A percentile compares a stretch with the other conserved stretches of the same genome.
Conservation (phyloP, 2,113 vertebrate genomes). For the Vimba vimba region DNA sequence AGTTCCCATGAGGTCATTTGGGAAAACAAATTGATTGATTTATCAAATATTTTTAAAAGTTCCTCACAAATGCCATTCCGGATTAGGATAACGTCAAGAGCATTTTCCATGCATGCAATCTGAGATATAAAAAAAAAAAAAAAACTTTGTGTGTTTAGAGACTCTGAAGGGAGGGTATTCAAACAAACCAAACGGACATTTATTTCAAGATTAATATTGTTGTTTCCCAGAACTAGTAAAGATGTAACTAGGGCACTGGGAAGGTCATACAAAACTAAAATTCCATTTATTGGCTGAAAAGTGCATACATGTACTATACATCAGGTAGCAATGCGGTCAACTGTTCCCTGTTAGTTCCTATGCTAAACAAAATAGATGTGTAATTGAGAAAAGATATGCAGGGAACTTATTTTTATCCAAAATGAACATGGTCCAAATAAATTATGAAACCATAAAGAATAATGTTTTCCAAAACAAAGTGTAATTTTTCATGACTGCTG, state of each 20-base stretch:
- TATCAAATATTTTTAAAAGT: constrained; percentile 39
- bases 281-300: background rate
- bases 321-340: background rate
- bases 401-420: background rate
- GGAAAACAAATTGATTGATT: constrained; percentile 46
- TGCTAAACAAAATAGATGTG: background rate
- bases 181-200: constrained; percentile 43
- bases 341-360: background rate
- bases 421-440: background rate
- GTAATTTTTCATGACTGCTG: background rate
- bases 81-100: constrained; percentile 34
- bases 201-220: constrained; percentile 29
- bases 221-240: constrained; percentile 50
- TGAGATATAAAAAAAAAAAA: background rate
- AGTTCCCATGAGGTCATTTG: constrained; percentile 43
- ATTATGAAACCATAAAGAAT: background rate
- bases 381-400: constrained; percentile 10
- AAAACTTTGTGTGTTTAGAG: constrained; percentile 38
- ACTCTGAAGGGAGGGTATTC: constrained; percentile 46
- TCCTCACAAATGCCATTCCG: constrained; percentile 43
- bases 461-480: constrained; percentile 14
- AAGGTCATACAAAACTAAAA: constrained; percentile 15
- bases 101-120: constrained; percentile 28
- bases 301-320: background rate
- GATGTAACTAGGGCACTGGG: constrained; percentile 9